These are phyloP conservation scores for Liopterus haemorrhoidalis DNA, from an alignment of 2,888 invertebrate species.

Conservation along the genomic window DNA sequence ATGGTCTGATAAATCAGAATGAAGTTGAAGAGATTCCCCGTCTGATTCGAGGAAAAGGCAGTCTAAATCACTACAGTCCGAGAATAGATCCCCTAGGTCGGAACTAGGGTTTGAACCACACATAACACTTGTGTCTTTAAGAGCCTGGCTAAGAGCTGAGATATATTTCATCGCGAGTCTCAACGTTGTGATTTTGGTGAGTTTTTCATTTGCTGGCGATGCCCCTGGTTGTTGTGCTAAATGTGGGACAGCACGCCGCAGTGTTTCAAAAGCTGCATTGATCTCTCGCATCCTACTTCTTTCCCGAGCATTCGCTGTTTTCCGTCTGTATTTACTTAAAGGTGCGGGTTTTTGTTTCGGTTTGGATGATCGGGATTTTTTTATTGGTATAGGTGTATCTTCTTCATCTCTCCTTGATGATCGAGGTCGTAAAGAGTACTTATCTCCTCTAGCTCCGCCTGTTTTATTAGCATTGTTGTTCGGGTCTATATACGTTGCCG, in stretches of 20 bases:
- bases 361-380: slow-evolving; percentile 32
- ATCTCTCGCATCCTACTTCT: slow-evolving; percentile 84
- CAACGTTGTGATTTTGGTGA: slow-evolving; percentile 85
- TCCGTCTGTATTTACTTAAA: slow-evolving; percentile 81
- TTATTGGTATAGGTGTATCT: too few species aligned
- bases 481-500: too few species aligned
- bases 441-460: too few species aligned
- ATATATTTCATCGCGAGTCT: slow-evolving; percentile 85
- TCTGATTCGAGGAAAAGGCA: slow-evolving; percentile 54
- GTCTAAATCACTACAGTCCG: slow-evolving; percentile 44
- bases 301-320: slow-evolving; percentile 86
- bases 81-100: slow-evolving; percentile 27
- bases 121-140: slow-evolving; percentile 38
- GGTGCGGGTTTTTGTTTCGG: slow-evolving; percentile 64
- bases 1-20: slow-evolving; percentile 46
- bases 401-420: too few species aligned
- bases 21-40: slow-evolving; percentile 49
- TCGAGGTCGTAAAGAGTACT: too few species aligned
- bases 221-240: slow-evolving; percentile 35
- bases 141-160: slow-evolving; percentile 62
- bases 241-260: slow-evolving; percentile 72
- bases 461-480: too few species aligned
- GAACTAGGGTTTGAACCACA: neutral
- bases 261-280: slow-evolving; percentile 79
- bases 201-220: slow-evolving; percentile 61